A percentile compares a stretch with the other conserved stretches of the same genome.
Conservation (phyloP, 2,113 vertebrate genomes). For the Gallinago media region DNA sequence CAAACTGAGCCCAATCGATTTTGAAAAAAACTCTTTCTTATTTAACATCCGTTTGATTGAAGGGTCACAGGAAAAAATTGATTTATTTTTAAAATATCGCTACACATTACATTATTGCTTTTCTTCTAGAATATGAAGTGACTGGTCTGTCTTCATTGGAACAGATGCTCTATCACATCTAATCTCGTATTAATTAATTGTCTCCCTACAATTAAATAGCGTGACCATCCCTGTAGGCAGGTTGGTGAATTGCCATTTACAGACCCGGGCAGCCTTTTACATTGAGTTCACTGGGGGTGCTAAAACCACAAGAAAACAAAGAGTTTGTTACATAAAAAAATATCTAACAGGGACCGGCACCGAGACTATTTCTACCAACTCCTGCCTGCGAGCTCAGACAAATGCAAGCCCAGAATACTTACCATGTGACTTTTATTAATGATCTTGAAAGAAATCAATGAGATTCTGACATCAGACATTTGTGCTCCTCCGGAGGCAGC, state of each 20-base stretch:
- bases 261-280: neutral
- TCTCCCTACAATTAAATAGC: neutral
- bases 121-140: neutral
- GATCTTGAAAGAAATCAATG: conserved; percentile 19
- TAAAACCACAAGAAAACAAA: neutral
- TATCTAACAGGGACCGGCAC: neutral
- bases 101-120: neutral
- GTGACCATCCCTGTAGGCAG: neutral
- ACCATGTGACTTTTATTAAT: neutral
- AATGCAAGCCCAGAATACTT: neutral
- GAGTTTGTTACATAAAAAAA: neutral
- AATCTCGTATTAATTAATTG: neutral
- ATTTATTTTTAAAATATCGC: neutral
- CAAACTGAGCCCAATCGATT: accelerated
- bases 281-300: neutral
- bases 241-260: neutral
- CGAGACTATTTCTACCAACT: neutral
- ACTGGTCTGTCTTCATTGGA: neutral
- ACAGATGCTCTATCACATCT: neutral
- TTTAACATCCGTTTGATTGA: neutral
- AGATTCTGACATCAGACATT: neutral
- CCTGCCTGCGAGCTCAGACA: neutral
- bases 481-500: conserved; percentile 14
- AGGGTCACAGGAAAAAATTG: neutral
- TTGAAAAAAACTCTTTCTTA: neutral